Evolutionary conservation across 1,140 invertebrate species (phyloP).

Genomic region (Lepidurus packardi): DNA sequence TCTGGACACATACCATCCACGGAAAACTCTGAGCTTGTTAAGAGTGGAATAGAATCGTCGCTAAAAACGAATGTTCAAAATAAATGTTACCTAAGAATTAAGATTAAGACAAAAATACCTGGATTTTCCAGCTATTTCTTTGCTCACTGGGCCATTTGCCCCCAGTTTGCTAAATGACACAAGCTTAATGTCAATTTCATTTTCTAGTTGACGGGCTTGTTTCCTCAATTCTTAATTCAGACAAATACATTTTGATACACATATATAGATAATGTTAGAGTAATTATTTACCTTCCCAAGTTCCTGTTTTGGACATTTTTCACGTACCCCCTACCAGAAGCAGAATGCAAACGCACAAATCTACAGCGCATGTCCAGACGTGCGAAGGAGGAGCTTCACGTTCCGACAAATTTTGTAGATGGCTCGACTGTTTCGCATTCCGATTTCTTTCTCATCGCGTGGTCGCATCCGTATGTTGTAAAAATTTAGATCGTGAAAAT

Average conservation of each 20-base stretch:
- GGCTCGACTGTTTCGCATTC: background rate
- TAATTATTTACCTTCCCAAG: constrained; percentile 37
- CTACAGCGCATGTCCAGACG: background rate
- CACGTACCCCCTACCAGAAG: background rate
- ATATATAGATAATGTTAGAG: background rate
- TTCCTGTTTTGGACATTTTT: background rate
- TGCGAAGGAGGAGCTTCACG: background rate
- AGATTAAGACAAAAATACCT: constrained; percentile 7
- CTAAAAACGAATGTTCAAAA: constrained; percentile 31
- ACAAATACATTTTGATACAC: constrained; percentile 27
- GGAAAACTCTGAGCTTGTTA: constrained; percentile 74
- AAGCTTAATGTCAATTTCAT: constrained; percentile 93
- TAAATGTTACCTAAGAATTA: background rate
- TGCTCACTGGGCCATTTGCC: constrained; percentile 46
- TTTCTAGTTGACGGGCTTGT: constrained; percentile 86
- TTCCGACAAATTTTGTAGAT: background rate
- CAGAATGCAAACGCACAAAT: background rate
- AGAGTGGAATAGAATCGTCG: constrained; percentile 68
- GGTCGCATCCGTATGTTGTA: background rate
- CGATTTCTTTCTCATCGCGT: background rate
- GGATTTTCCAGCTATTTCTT: constrained; percentile 31
- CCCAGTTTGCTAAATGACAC: constrained; percentile 93
- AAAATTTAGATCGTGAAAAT: background rate
- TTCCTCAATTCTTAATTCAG: constrained; percentile 74
- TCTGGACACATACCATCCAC: constrained; percentile 88